These are phyloP conservation scores for Ochropleura leucogaster DNA, from an alignment of 2,888 invertebrate genomes.

Conservation along the genomic window DNA sequence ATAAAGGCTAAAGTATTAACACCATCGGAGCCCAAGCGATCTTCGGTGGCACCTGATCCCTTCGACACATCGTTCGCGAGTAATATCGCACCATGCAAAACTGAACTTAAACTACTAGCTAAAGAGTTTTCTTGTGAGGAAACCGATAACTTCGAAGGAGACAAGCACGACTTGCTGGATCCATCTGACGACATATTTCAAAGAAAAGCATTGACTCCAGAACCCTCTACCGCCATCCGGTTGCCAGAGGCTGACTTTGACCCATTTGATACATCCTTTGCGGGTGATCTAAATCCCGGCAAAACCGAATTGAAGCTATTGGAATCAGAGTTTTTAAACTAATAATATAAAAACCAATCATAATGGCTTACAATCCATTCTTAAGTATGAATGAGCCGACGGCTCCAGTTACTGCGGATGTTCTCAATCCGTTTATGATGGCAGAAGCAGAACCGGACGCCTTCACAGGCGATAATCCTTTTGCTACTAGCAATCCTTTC, in stretches of 20 bases:
- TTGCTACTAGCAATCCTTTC: constrained; percentile 93
- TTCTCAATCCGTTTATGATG: constrained; percentile 93
- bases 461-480: constrained; percentile 92
- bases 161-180: constrained; percentile 86
- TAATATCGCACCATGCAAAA: constrained; percentile 94
- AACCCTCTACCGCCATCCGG: constrained; percentile 81
- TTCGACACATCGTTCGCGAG: constrained; percentile 96
- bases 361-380: constrained; percentile 95
- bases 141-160: constrained; percentile 73
- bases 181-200: constrained; percentile 91
- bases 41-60: constrained; percentile 92
- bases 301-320: constrained; percentile 94
- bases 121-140: constrained; percentile 93
- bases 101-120: constrained; percentile 94
- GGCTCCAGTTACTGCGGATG: constrained; percentile 86
- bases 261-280: constrained; percentile 96
- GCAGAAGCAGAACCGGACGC: constrained; percentile 81
- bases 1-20: constrained; percentile 92
- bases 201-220: constrained; percentile 94
- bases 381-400: constrained; percentile 93
- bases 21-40: constrained; percentile 74
- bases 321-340: constrained; percentile 92
- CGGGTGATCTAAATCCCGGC: constrained; percentile 93
- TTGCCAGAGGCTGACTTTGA: constrained; percentile 90
- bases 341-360: constrained; percentile 66